Evolutionary conservation across 2,888 invertebrate genomes (phyloP), one percentile per base, ranked within the genome.

Genomic region (Plusia festucae): DNA sequence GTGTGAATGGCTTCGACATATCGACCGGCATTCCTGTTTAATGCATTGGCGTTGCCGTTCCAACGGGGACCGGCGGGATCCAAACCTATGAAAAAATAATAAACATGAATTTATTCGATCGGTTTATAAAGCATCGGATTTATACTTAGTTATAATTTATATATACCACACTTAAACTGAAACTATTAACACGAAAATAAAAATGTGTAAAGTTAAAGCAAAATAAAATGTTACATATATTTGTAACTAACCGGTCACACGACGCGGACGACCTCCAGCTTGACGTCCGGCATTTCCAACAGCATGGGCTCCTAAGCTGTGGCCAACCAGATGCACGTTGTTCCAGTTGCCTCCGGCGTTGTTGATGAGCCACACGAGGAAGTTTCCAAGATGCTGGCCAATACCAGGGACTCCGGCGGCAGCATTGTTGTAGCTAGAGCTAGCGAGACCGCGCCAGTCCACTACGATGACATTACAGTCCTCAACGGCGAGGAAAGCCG

Each of bases 231-330:
- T 4, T 3, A 16, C 30, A 32, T 32, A 57, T 18, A 0, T 11
- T 18, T 46, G 5, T 46, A 51, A 74, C 75, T 65, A 66, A 92
- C 93, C 92, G 60, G 92, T 91, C 2, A 92, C 75, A 68, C 92
- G 87, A 3, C 77, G 75, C 8, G 85, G 63, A 6, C 83, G 79
- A 0, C 85, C 73, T 11, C 82, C 82, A 6, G 84, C 75, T 1
- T 79, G 70, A 0, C 91, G 89, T 0, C 93, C 93, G 22, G 92
- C 91, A 20, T 73, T 88, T 2, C 92, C 94, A 0, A 91, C 91
- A 1, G 94, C 85, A 73, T 95, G 95, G 60, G 94, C 93, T 0
- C 95, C 95, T 72, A 95, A 87, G 72, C 95, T 95, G 85, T 91
- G 91, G 16, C 95, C 95, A 8, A 95, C 82, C 11, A 95, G 81